These are phyloP conservation scores for Phyllostomus discolor DNA, from an alignment of 2,113 vertebrate species.

Conservation along the genomic window DNA sequence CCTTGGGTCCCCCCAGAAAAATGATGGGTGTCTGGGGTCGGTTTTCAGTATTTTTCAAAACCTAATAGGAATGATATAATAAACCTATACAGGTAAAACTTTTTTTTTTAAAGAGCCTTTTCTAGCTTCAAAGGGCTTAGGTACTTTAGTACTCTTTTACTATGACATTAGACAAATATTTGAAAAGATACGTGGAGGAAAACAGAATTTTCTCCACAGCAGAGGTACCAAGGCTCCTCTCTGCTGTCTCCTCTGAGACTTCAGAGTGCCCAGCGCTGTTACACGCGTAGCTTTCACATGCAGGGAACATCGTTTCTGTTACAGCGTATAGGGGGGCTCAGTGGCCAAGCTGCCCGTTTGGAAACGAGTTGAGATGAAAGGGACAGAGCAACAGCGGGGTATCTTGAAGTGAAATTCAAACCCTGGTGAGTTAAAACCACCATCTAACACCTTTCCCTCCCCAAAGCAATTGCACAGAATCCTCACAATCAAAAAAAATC, in stretches of 20 bases:
- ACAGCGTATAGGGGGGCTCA: neutral
- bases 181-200: neutral
- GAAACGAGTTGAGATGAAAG: constrained; percentile 44
- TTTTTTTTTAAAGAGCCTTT: neutral
- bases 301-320: neutral
- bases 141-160: neutral
- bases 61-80: neutral
- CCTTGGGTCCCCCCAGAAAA: neutral
- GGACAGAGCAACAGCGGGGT: neutral
- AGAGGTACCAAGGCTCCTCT: neutral
- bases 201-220: neutral
- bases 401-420: constrained; percentile 9
- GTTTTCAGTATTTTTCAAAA: neutral
- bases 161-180: neutral
- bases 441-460: constrained; percentile 15
- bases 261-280: neutral
- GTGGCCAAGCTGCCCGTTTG: neutral
- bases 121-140: neutral
- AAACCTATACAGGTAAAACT: neutral
- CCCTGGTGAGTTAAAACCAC: constrained; percentile 29
- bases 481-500: neutral
- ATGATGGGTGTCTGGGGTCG: neutral
- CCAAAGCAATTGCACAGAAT: constrained; percentile 5
- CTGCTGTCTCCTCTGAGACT: neutral
- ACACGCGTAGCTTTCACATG: neutral